Conservation (phyloP, 2,797 vertebrate species). For the Microctenopoma stevenorrisi region DNA sequence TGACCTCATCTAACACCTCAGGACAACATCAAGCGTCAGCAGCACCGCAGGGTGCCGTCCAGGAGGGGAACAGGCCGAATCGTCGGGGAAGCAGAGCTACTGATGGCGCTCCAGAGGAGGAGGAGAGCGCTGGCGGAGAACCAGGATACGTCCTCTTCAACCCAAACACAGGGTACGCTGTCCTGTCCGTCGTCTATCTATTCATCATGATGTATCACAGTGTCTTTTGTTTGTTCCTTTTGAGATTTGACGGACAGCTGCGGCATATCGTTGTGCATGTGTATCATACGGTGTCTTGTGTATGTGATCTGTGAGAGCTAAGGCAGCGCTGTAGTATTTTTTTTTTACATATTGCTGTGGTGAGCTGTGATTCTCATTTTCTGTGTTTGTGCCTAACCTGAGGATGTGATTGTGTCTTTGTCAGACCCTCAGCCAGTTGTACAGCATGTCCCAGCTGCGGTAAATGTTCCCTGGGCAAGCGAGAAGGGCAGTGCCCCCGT, state of each 20-base stretch:
- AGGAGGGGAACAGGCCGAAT: conserved; percentile 63
- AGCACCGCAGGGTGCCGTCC: conserved; percentile 49
- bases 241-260: not conserved
- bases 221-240: not conserved
- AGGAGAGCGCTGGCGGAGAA: conserved; percentile 77
- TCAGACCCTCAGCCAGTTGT: conserved; percentile 39
- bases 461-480: conserved; percentile 53
- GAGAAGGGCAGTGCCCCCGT: conserved; percentile 69
- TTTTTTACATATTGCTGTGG: too few relatives aligned
- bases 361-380: not conserved
- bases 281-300: too few relatives aligned
- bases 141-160: not conserved
- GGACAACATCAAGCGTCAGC: conserved; percentile 70
- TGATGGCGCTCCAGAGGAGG: conserved; percentile 82
- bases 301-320: too few relatives aligned
- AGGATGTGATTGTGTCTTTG: conserved; percentile 31
- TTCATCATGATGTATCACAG: not conserved
- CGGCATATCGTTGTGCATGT: too few relatives aligned
- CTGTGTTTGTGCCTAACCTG: conserved; percentile 16
- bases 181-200: not conserved
- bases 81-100: conserved; percentile 78
- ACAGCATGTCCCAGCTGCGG: conserved; percentile 35
- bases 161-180: conserved; percentile 49
- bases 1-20: conserved; percentile 37
- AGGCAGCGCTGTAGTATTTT: too few relatives aligned